Evolutionary conservation across 2,113 vertebrate genomes (phyloP), one percentile per base, ranked within the genome.

Genomic region (Enhydra lutris): DNA sequence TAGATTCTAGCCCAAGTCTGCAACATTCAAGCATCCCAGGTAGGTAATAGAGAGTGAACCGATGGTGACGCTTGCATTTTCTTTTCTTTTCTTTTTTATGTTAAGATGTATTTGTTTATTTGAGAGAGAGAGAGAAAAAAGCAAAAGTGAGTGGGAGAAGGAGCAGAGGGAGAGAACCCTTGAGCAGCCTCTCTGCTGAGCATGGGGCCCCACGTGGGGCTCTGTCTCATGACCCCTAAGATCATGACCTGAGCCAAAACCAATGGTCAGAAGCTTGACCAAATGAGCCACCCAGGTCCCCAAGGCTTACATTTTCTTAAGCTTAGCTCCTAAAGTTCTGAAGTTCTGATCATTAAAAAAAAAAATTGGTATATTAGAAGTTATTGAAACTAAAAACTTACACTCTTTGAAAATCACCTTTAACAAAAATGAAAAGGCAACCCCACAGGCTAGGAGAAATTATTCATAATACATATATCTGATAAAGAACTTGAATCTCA

Each of bases 401-500:
- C 45, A 26, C 29, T 65, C 23, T 89, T 86, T n/a, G 59, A 80
- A 92, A 59, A 80, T 29, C 9, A 21, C 29, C 34, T 94, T 93
- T 86, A 89, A 61, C 65, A 74, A 94, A 88, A 88, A 96, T 78
- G 23, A 91, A 94, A 94, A 89, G 14, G 34, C 11, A 84, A 81
- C 21, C 47, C 73, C 73, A 93, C 29, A 39, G 12, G 24, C n/a
- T 55, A 34, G 57, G 57, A 61, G n/a, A 81, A 95, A 71, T 55
- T 78, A 83, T 61, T 78, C 10, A 83, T 18, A 71, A 50, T 80
- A 81, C 14, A 7, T 87, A 21, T 78, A 42, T 80, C 26, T 85
- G 55, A 80, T 85, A 89, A 94, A 86, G 26, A 76, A 45, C 59
- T 92, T 42, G 12, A 47, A 59, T 85, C 39, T 74, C 26, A 39